Evolutionary conservation across 2,888 invertebrate genomes (phyloP), one percentile per base, ranked within the genome.

Genomic region (Orchesella flavescens): DNA sequence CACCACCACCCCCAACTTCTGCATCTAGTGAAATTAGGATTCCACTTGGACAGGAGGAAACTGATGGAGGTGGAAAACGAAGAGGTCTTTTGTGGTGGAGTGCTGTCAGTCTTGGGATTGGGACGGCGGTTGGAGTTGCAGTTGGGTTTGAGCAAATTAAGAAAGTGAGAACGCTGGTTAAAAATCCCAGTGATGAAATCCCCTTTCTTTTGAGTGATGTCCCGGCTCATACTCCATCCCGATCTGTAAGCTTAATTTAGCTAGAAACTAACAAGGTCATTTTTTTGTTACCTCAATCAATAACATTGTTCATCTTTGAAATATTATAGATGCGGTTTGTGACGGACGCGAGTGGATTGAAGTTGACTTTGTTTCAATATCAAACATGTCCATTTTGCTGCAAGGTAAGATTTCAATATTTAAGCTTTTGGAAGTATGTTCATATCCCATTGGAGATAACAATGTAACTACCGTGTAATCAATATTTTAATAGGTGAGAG

Each of bases 341-440:
- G 0, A 91, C 92, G 3, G 95, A 96, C 89, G 91, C 89, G 0
- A 92, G 92, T 63, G 94, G 94, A 34, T 91, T 97, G 80, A 94
- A 96, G 88, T 91, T 99, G 65, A 94, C 96, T 0, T 91, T 99
- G 19, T 99, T 96, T 90, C 99, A 99, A 91, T 99, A 97, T 90
- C 95, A 97, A 89, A 97, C 97, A 0, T 99, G 99, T 89, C 99
- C 99, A 0, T 99, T 98, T 90, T 98, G 98, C 91, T 98, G 97
- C 90, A 99, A 98, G 92, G 95, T 95, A 81, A 65, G 57, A 57
- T 90, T 90, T 4, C 84, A 34, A 55, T 53, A n/a, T n/a, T n/a
- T n/a, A n/a, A n/a, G n/a, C n/a, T 71, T 55, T 24, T 44, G 44
- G 10, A 53, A 34, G 15, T 59, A 43, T 57, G 1, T 49, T 34